Conservation (phyloP, 2,888 invertebrate species). For the Leptinotarsa rubiginosa region DNA sequence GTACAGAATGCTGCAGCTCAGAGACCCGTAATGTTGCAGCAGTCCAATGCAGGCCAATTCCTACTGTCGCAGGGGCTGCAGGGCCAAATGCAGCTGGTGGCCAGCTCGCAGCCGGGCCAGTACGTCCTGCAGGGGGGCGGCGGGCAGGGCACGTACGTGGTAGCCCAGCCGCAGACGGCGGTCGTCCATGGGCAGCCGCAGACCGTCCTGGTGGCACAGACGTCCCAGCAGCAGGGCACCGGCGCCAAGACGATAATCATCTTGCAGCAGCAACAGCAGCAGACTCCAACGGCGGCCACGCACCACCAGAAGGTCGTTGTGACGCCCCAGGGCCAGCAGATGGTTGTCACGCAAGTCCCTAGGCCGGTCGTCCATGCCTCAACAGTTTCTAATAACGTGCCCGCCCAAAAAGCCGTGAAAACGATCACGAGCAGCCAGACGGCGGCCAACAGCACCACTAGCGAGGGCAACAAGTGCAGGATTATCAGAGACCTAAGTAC, state of each 20-base stretch:
- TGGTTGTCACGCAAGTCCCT: constrained; percentile 73
- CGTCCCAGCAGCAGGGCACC: constrained; percentile 75
- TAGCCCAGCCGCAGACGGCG: constrained; percentile 75
- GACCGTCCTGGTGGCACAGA: constrained; percentile 76
- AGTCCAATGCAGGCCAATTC: constrained; percentile 60
- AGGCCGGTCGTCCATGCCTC: constrained; percentile 69
- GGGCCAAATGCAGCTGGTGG: constrained; percentile 67
- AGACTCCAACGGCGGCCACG: constrained; percentile 62
- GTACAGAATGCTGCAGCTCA: constrained; percentile 62
- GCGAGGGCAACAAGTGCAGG: constrained; percentile 59
- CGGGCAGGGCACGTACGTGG: constrained; percentile 69
- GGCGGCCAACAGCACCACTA: constrained; percentile 45
- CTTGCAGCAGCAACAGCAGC: constrained; percentile 70
- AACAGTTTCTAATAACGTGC: constrained; percentile 65
- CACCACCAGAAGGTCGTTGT: constrained; percentile 70
- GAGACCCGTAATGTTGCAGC: constrained; percentile 61
- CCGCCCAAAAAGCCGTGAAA: constrained; percentile 28
- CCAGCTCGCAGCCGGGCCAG: constrained; percentile 65
- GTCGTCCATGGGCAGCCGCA: constrained; percentile 73
- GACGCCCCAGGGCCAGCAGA: constrained; percentile 76
- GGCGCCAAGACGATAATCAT: constrained; percentile 79
- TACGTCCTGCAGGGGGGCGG: constrained; percentile 67
- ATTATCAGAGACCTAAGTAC: constrained; percentile 63
- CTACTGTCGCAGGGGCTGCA: constrained; percentile 62
- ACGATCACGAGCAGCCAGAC: constrained; percentile 30